phyloP scores from a whole-genome alignment of 2,888 invertebrate species.

The Apotomis betuletana region DNA sequence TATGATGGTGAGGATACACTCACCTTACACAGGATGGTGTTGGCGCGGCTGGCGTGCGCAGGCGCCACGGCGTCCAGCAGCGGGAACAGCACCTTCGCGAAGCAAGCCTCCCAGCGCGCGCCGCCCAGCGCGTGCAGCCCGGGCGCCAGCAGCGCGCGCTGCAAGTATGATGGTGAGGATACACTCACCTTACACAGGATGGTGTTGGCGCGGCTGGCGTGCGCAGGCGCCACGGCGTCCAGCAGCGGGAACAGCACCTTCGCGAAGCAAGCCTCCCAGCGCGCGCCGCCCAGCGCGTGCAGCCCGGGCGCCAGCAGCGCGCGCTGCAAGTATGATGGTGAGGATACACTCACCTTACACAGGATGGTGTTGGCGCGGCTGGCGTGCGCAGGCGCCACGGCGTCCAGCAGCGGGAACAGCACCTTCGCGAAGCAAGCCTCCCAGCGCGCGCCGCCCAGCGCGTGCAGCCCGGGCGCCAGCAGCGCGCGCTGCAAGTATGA shows the following conservation, averaged over 20 bases:
- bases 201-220: slow-evolving; percentile 84
- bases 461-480: slow-evolving; percentile 95
- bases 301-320: slow-evolving; percentile 96
- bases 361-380: slow-evolving; percentile 87
- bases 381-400: slow-evolving; percentile 78
- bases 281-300: slow-evolving; percentile 91
- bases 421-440: slow-evolving; percentile 97
- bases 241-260: slow-evolving; percentile 96
- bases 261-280: slow-evolving; percentile 98
- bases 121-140: slow-evolving; percentile 94
- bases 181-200: slow-evolving; percentile 89
- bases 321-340: no score
- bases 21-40: slow-evolving; percentile 93
- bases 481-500: no score
- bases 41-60: slow-evolving; percentile 77
- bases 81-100: slow-evolving; percentile 96
- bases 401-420: slow-evolving; percentile 94
- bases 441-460: slow-evolving; percentile 95
- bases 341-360: slow-evolving; percentile 84
- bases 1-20: no score
- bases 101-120: slow-evolving; percentile 97
- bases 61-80: slow-evolving; percentile 86
- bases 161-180: no score
- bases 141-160: slow-evolving; percentile 94
- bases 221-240: slow-evolving; percentile 80